Evolutionary conservation across 2,797 vertebrate genomes (phyloP), one percentile per base, ranked within the genome.

Genomic region (Phataginus tricuspis): DNA sequence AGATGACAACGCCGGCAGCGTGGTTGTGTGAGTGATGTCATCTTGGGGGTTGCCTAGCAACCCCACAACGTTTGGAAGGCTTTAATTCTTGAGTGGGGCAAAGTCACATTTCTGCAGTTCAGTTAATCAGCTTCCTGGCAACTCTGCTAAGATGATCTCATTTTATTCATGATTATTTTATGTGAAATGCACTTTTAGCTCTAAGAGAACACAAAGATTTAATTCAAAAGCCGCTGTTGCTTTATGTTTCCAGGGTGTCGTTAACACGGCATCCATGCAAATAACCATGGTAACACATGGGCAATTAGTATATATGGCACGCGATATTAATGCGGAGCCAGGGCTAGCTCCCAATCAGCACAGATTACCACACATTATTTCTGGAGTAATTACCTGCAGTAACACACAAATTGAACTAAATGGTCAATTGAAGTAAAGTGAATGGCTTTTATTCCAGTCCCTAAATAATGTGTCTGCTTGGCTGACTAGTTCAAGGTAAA

Each of bases 341-440:
- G 97, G 97, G 97, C 96, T 96, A 95, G 97, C 98, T 98, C 97
- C 97, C 97, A 97, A 94, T 98, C 98, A 91, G 96, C 69, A 5
- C 97, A 93, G 97, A 98, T 98, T 97, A 98, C 97, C 93, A 97
- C 96, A 86, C 95, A 97, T 98, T 98, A 98, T 98, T 98, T 98
- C 98, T 96, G 98, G 98, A 97, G 98, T 98, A 98, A 99, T 98
- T 98, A 98, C 98, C 98, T 98, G 98, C 98, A 96, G 98, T 96
- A 98, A 98, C 98, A 97, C 98, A 96, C 98, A 98, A 97, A 98
- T 98, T 97, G 98, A 98, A 97, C 98, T 98, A 98, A 98, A 98
- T 98, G 98, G 98, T 98, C 98, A 98, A 98, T 98, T 98, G 98
- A 98, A 98, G 97, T 86, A 97, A 98, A 98, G 98, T 98, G 98